These are phyloP conservation scores for Drosophila miranda DNA, from an alignment of 1,140 invertebrate species.

Conservation along the genomic window DNA sequence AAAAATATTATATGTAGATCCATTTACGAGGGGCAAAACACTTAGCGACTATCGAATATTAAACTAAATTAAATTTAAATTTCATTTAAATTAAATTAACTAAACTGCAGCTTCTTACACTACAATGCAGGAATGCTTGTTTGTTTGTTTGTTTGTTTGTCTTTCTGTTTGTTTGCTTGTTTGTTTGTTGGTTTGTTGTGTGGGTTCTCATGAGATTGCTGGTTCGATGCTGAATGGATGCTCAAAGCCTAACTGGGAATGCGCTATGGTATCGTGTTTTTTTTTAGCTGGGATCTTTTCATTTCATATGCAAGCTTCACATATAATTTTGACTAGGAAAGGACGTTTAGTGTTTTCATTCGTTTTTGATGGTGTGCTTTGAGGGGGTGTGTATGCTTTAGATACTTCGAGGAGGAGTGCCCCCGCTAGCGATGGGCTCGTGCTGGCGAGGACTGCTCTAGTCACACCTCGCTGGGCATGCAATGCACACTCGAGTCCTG, in stretches of 20 bases:
- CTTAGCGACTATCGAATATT: constrained; percentile 64
- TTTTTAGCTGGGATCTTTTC: constrained; percentile 2
- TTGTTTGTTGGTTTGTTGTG: background rate
- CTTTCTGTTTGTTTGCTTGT: background rate
- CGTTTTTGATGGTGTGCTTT: constrained; percentile 11
- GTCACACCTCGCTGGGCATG: constrained; percentile 89
- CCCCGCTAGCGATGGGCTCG: constrained; percentile 63
- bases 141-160: constrained; percentile 21
- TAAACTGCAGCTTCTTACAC: constrained; percentile 63
- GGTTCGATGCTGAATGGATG: constrained; percentile 35
- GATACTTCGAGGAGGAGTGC: constrained; percentile 7
- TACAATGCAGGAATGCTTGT: constrained; percentile 71
- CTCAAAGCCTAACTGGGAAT: constrained; percentile 66
- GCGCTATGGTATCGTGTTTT: constrained; percentile 30
- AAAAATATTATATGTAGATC: too few species aligned
- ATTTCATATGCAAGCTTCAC: constrained; percentile 51
- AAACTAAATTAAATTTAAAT: constrained; percentile 81
- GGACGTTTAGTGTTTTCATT: constrained; percentile 62
- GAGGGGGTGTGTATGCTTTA: background rate
- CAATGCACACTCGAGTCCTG: constrained; percentile 91
- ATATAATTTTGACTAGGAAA: constrained; percentile 82
- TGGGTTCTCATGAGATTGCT: constrained; percentile 34
- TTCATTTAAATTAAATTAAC: constrained; percentile 81
- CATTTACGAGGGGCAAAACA: constrained; percentile 44
- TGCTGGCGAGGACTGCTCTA: constrained; percentile 72